Base-by-base conservation (phyloP, 2,113 vertebrate genomes). In the Reinhardtius hippoglossoides region DNA sequence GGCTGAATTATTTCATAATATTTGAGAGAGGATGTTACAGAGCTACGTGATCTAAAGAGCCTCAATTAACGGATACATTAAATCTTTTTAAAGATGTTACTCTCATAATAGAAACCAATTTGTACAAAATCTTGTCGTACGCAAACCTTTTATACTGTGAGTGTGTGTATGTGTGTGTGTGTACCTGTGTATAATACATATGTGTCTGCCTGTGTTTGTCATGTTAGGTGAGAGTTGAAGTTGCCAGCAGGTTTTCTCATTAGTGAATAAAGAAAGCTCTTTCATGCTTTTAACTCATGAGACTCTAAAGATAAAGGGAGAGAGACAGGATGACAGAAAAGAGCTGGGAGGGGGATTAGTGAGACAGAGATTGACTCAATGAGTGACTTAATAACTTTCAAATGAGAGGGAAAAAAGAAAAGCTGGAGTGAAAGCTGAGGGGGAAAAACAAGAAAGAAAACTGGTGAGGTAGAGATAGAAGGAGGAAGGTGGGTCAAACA, bases 221-320 rank as follows among this genome's bases (percentile, higher is more conserved):
- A 57, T 83, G 69, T 81, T 59, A 83, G 72, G 60, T 35, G 55
- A 78, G 71, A 84, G 56, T 65, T 77, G 72, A 82, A 52, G 61
- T 63, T 82, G 78, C 78, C 82, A 62, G 83, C 77, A 88, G 81
- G 77, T 85, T 87, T 82, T 79, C 76, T 86, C 80, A 84, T 88
- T 83, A 90, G 82, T 57, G 75, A 70, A 80, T 67, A 86, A 80
- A 79, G 64, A 79, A 77, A 77, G 21, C 71, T 67, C 59, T 71
- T 85, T 80, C 64, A 58, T 80, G 74, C 80, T 80, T 78, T 83
- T 84, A 85, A 89, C 83, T 77, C 64, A 72, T 20, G 3, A 81
- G 78, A 88, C 61, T 74, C 71, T 64, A 70, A 73, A 89, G 82
- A 82, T 78, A 78, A 83, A 80, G 66, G 71, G 27, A 23, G 61